A percentile compares a stretch with the other conserved stretches of the same genome.
Evolutionary conservation across 2,888 invertebrate genomes (phyloP).

Genomic region (Diarsia dahlii): DNA sequence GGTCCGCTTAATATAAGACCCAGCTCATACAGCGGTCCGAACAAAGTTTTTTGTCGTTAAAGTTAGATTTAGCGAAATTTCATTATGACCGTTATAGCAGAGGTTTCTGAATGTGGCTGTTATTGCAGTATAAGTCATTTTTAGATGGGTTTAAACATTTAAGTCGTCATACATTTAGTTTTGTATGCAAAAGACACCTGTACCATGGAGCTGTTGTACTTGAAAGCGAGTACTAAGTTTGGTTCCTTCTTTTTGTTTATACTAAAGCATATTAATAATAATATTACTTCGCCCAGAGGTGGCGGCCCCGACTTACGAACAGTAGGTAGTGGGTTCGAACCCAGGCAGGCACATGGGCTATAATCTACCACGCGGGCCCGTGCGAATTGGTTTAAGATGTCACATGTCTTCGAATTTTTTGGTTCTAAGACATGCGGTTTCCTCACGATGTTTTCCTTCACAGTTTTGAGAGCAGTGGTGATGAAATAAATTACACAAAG

Average conservation of each 20-base stretch:
- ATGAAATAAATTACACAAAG: no score
- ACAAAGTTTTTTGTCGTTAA: slow-evolving; percentile 49
- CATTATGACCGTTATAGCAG: slow-evolving; percentile 2
- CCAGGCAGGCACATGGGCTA: no score
- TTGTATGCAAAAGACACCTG: not conserved
- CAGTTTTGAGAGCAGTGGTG: no score
- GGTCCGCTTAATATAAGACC: slow-evolving; percentile 2
- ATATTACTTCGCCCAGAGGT: no score
- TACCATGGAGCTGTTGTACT: not conserved
- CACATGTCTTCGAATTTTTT: no score
- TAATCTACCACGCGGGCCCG: no score
- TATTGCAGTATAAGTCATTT: not conserved
- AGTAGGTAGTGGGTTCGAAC: no score
- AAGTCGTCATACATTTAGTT: not conserved
- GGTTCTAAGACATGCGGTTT: no score
- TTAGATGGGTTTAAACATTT: not conserved
- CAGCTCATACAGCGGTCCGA: not conserved
- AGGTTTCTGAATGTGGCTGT: not conserved
- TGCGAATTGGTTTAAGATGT: no score
- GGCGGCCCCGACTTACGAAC: no score
- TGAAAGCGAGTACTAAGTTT: not conserved
- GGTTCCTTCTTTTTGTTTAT: not conserved
- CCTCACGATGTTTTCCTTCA: no score
- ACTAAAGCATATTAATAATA: no score
- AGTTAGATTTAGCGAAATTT: slow-evolving; percentile 18